Percentiles rank a stretch among this genome's conserved stretches.
phyloP scores from a whole-genome alignment of 37 sponge, comb jelly and placozoan genomes.

The Diacarnus erythraeanus region DNA sequence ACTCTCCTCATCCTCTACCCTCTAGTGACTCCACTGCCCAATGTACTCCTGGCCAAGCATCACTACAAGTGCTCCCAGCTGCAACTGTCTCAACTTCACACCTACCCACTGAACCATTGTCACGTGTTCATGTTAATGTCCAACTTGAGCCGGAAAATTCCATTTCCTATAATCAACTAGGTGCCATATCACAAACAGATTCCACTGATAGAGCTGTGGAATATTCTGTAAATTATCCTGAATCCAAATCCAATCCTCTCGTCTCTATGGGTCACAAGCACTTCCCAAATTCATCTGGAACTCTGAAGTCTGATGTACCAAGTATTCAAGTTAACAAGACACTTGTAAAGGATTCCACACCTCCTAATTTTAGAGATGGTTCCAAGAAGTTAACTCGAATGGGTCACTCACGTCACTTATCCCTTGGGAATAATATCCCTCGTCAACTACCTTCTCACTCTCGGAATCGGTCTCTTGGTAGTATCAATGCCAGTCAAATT shows the following conservation, averaged over 20 bases:
- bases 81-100: neutral
- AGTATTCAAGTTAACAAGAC: neutral
- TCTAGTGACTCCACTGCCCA: neutral
- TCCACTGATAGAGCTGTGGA: neutral
- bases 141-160: constrained; percentile 8
- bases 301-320: too few species aligned
- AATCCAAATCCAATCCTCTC: neutral
- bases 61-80: neutral
- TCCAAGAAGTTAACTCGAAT: neutral
- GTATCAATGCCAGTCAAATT: neutral
- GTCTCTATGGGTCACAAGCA: neutral
- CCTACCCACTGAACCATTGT: neutral
- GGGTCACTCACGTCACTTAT: constrained; percentile 11
- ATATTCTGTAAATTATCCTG: neutral
- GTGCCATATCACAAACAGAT: neutral
- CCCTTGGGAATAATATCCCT: constrained; percentile 11
- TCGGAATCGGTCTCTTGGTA: constrained; percentile 28
- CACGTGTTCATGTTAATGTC: neutral
- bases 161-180: neutral
- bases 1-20: neutral
- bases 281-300: neutral
- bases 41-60: neutral
- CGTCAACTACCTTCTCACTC: constrained; percentile 1
- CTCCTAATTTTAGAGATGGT: neutral
- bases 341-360: neutral